phyloP scores from a whole-genome alignment of 2,797 vertebrate species.

The Pseudocheirus occidentalis region DNA sequence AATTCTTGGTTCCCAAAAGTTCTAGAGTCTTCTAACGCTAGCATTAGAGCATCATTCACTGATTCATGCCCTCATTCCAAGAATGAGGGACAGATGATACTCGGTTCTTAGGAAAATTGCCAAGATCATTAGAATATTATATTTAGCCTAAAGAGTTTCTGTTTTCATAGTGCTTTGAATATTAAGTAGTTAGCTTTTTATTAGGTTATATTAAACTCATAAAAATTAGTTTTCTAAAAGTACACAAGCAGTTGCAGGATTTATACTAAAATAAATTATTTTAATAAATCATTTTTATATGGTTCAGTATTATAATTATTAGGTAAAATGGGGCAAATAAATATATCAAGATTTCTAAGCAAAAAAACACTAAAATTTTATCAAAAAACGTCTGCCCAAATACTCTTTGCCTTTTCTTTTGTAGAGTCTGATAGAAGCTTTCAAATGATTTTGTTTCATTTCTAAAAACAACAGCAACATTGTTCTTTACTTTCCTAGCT shows the following conservation, averaged over 20 bases:
- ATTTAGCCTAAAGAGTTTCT: background rate
- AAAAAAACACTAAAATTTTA: too few species aligned
- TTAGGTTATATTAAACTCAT: conserved; percentile 53
- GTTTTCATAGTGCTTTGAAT: conserved; percentile 42
- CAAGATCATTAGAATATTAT: background rate
- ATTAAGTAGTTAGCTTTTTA: conserved; percentile 45
- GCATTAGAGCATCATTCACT: background rate
- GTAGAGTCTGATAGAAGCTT: background rate
- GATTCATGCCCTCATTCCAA: background rate
- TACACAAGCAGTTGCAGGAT: conserved; percentile 8
- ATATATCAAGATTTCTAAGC: background rate
- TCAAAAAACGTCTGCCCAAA: background rate
- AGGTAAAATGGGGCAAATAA: conserved; percentile 17
- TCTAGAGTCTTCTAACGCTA: background rate
- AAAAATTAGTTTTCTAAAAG: conserved; percentile 16
- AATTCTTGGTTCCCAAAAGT: too few species aligned
- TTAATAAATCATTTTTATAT: conserved; percentile 66
- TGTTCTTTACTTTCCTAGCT: too few species aligned
- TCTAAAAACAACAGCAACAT: too few species aligned
- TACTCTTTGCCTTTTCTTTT: background rate
- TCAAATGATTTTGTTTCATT: background rate
- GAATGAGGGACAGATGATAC: background rate
- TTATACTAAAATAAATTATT: conserved; percentile 54
- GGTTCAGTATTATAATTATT: background rate
- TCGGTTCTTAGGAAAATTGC: background rate